A percentile compares a stretch with the other conserved stretches of the same genome.
Conservation (phyloP, 2,797 vertebrate genomes). For the Chromis chromis region DNA sequence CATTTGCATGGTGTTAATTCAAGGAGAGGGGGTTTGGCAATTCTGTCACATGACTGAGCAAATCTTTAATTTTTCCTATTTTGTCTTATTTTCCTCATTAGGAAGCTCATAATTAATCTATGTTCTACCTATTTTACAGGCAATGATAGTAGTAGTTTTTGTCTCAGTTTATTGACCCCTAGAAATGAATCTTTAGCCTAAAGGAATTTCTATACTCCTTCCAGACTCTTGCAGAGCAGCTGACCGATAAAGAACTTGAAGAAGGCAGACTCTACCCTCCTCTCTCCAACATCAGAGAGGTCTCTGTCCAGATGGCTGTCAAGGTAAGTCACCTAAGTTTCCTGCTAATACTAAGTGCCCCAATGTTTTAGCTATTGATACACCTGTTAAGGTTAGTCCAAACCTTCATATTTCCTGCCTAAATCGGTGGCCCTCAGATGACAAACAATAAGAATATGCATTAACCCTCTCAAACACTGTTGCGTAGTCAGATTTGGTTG, state of each 20-base stretch:
- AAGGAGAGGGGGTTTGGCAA: background rate
- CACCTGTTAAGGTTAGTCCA: background rate
- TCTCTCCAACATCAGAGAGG: slow-evolving; percentile 94
- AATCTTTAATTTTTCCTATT: background rate
- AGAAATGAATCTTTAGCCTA: slow-evolving; percentile 11
- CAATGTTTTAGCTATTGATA: background rate
- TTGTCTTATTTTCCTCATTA: background rate
- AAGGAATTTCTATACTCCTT: slow-evolving; percentile 27
- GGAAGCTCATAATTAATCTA: background rate
- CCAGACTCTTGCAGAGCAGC: slow-evolving; percentile 90
- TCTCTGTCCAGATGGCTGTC: slow-evolving; percentile 93
- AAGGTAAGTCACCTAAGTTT: slow-evolving; percentile 84
- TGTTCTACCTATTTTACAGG: background rate
- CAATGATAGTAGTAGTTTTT: background rate
- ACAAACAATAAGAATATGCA: too few species aligned
- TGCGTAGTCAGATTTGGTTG: background rate
- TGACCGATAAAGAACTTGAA: slow-evolving; percentile 89
- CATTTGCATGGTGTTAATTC: slow-evolving; percentile 9
- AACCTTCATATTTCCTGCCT: background rate
- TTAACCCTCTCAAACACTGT: background rate
- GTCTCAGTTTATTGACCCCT: background rate
- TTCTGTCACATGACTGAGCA: background rate
- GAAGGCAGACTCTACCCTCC: slow-evolving; percentile 94
- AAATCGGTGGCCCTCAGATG: background rate
- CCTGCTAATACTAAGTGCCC: too few species aligned